A percentile compares a stretch with the other conserved stretches of the same genome.
phyloP scores from a whole-genome alignment of 2,113 vertebrate species.

The Scomber japonicus region DNA sequence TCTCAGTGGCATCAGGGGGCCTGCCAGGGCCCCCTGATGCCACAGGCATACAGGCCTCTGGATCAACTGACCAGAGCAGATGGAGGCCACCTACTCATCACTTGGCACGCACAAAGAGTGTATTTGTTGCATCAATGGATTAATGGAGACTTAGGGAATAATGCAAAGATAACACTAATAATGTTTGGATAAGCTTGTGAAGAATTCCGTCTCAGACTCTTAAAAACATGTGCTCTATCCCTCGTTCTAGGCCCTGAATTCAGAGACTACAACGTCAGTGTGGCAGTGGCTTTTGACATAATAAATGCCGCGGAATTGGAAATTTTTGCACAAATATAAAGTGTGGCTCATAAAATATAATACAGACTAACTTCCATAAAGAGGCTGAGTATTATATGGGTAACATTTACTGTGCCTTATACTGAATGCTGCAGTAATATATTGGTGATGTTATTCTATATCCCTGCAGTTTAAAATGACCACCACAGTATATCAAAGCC shows the following conservation, averaged over 20 bases:
- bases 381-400: background rate
- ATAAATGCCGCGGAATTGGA: background rate
- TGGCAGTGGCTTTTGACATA: background rate
- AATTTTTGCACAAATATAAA: background rate
- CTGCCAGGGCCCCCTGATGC: conserved; percentile 5
- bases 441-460: conserved; percentile 20
- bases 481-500: conserved; percentile 35
- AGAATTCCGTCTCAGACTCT: conserved; percentile 35
- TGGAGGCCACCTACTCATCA: conserved; percentile 10
- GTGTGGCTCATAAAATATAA: background rate
- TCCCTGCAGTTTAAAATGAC: background rate
- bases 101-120: conserved; percentile 1
- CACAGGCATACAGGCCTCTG: background rate
- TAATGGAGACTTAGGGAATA: conserved; percentile 22
- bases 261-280: background rate
- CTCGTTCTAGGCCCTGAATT: background rate
- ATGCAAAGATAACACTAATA: conserved; percentile 31
- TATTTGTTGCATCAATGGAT: conserved; percentile 35
- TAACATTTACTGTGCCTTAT: background rate
- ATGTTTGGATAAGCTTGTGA: conserved; percentile 29
- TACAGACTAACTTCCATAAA: background rate
- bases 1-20: conserved; percentile 29
- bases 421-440: conserved; percentile 12
- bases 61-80: conserved; percentile 36
- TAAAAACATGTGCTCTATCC: conserved; percentile 28